A percentile compares a stretch with the other conserved stretches of the same genome.
phyloP scores from a whole-genome alignment of 92 coral and sea anemone genomes.

The Bergia puertoricense region DNA sequence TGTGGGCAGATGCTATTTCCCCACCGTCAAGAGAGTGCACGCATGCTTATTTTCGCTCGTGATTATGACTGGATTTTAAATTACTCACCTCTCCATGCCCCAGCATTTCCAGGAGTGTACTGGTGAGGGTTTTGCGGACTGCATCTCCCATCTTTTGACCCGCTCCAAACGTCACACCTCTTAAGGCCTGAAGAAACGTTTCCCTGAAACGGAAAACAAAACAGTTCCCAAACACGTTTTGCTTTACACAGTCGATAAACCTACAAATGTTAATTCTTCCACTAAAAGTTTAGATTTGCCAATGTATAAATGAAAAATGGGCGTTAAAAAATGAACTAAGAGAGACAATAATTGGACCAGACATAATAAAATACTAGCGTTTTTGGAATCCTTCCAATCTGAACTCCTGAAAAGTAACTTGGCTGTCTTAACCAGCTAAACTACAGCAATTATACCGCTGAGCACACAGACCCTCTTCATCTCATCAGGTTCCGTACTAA shows the following conservation, averaged over 20 bases:
- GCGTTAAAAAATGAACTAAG: neutral
- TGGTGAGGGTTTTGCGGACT: constrained; percentile 78
- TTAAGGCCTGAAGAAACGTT: constrained; percentile 88
- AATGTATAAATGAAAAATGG: too few relatives aligned
- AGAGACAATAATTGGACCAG: too few relatives aligned
- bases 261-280: neutral
- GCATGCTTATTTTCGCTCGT: neutral
- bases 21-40: too few relatives aligned
- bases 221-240: neutral
- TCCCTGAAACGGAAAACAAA: constrained; percentile 64
- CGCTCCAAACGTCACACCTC: constrained; percentile 91
- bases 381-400: too few relatives aligned
- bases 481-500: too few relatives aligned
- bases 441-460: too few relatives aligned
- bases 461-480: too few relatives aligned
- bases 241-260: neutral
- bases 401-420: too few relatives aligned
- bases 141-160: constrained; percentile 96
- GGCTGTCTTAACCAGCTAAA: too few relatives aligned
- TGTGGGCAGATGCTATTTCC: too few relatives aligned
- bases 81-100: constrained; percentile 70
- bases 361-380: too few relatives aligned
- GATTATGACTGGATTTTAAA: neutral
- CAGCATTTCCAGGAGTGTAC: constrained; percentile 71
- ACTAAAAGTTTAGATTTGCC: too few relatives aligned